phyloP scores from a whole-genome alignment of 2,113 vertebrate genomes.

The Hydropotes inermis region DNA sequence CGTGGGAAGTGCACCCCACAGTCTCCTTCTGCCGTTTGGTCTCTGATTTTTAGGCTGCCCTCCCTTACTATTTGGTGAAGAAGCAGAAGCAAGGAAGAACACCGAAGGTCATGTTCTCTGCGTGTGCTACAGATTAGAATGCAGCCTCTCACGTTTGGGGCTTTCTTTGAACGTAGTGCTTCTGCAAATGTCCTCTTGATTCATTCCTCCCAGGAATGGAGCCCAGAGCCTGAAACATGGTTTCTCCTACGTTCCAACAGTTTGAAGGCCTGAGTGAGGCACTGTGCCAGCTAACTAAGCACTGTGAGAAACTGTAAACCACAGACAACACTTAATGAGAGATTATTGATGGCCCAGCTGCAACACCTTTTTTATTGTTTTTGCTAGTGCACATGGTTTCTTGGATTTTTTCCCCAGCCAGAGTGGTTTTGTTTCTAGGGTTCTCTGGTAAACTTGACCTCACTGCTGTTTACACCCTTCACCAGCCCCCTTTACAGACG shows the following conservation, averaged over 20 bases:
- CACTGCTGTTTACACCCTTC: not conserved
- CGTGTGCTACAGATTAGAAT: not conserved
- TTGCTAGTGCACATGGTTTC: not conserved
- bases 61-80: not conserved
- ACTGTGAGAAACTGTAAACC: not conserved
- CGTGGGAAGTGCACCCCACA: not conserved
- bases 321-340: not conserved
- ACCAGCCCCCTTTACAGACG: not conserved
- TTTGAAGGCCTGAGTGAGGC: not conserved
- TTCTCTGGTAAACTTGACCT: not conserved
- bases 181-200: not conserved
- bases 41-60: not conserved
- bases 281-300: not conserved
- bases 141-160: not conserved
- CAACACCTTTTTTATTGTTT: not conserved
- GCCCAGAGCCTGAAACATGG: not conserved
- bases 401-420: not conserved
- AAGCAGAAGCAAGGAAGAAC: not conserved
- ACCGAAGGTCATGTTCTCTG: not conserved
- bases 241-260: fast-evolving
- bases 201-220: not conserved
- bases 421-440: not conserved
- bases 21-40: not conserved
- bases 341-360: not conserved
- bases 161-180: not conserved